Evolutionary conservation across 2,888 invertebrate genomes (phyloP).

Genomic region (Rhopalosiphum nymphaeae): DNA sequence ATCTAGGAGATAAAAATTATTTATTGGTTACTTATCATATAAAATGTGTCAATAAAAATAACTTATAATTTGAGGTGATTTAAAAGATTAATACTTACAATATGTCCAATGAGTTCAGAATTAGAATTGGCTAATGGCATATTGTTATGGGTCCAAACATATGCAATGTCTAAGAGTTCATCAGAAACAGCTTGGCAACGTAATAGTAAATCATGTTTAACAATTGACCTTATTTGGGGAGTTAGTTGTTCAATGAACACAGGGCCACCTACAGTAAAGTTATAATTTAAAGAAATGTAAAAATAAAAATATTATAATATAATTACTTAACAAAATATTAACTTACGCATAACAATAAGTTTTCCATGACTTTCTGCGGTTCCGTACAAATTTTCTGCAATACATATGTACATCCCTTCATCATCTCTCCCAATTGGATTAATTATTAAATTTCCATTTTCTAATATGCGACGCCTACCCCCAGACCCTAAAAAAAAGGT

Average conservation of each 20-base stretch:
- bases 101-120: constrained; percentile 25
- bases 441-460: constrained; percentile 89
- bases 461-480: constrained; percentile 84
- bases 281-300: not conserved
- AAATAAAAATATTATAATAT: constrained; percentile 7
- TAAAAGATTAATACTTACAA: constrained; percentile 47
- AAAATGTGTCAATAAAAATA: not conserved
- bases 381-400: constrained; percentile 88
- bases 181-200: constrained; percentile 89
- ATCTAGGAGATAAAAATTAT: not conserved
- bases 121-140: constrained; percentile 56
- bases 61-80: not conserved
- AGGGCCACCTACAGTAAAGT: constrained; percentile 76
- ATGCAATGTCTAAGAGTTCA: constrained; percentile 88
- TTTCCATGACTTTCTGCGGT: constrained; percentile 87
- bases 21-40: not conserved
- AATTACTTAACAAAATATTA: constrained; percentile 29
- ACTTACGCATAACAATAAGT: constrained; percentile 84
- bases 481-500: constrained; percentile 75
- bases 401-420: constrained; percentile 87
- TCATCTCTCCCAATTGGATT: constrained; percentile 88
- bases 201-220: constrained; percentile 80
- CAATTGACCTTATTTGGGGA: constrained; percentile 77
- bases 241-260: constrained; percentile 80
- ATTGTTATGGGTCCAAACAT: constrained; percentile 92